A percentile compares a stretch with the other conserved stretches of the same genome.
Evolutionary conservation across 1,140 invertebrate species (phyloP).

Genomic region (Phenacoccus solenopsis): DNA sequence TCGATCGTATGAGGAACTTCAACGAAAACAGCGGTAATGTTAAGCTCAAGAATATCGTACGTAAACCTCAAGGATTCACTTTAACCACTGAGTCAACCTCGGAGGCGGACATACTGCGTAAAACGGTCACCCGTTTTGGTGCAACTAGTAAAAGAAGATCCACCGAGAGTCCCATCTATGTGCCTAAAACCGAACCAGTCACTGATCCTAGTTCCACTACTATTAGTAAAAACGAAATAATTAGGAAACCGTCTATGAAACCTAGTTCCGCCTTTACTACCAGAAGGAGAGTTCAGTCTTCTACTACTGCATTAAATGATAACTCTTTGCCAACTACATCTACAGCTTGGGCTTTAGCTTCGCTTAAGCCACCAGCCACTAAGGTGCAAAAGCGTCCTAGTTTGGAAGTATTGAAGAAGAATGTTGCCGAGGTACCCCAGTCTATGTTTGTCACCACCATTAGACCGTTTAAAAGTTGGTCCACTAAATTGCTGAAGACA

Average conservation of each 20-base stretch:
- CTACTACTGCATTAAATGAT: background rate
- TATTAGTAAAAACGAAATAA: background rate
- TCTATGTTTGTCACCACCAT: constrained; percentile 11
- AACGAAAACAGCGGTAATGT: background rate
- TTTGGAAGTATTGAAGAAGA: background rate
- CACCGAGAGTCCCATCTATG: background rate
- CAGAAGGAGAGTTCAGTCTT: background rate
- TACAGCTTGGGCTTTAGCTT: constrained; percentile 22
- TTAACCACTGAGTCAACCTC: background rate
- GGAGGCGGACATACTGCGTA: background rate
- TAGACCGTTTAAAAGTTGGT: constrained; percentile 25
- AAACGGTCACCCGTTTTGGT: background rate
- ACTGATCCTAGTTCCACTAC: background rate
- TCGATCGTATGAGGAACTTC: background rate
- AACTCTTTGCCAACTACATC: constrained; percentile 19
- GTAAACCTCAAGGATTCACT: background rate
- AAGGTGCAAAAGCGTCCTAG: background rate
- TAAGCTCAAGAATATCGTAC: background rate
- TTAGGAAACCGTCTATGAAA: background rate
- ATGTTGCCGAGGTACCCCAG: background rate
- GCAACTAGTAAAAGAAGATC: background rate
- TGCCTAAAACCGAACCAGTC: background rate
- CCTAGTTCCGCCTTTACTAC: background rate
- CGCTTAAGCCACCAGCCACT: constrained; percentile 19
- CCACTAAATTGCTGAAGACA: constrained; percentile 22